Evolutionary conservation across 2,113 vertebrate species (phyloP).

Genomic region (Sciurus niger): DNA sequence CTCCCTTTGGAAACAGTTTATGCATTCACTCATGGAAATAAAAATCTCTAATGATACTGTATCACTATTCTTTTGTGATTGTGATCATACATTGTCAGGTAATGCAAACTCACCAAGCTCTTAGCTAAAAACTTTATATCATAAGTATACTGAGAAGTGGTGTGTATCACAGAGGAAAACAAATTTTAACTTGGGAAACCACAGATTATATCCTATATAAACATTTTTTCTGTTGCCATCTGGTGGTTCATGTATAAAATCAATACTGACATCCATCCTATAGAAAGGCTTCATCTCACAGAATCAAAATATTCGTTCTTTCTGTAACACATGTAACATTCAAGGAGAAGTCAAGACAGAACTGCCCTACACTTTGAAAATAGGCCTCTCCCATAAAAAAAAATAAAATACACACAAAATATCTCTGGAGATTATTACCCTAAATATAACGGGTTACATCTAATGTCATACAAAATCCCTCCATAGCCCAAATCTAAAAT

Average conservation of each 20-base stretch:
- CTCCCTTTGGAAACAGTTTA: conserved; percentile 33
- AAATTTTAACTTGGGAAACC: conserved; percentile 20
- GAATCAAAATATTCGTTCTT: neutral
- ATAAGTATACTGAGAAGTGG: conserved; percentile 25
- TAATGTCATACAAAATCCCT: neutral
- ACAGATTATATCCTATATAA: conserved; percentile 43
- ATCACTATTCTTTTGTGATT: conserved; percentile 27
- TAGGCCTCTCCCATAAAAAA: neutral
- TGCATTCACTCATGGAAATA: neutral
- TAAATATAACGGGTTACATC: neutral
- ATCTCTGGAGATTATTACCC: neutral
- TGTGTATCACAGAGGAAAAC: neutral
- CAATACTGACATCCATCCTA: neutral
- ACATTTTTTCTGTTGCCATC: conserved; percentile 80
- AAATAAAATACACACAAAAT: neutral
- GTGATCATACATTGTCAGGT: conserved; percentile 36
- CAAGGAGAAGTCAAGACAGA: neutral
- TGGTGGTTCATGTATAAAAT: conserved; percentile 76
- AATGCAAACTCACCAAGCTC: conserved; percentile 37
- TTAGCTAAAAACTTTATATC: neutral
- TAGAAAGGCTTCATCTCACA: neutral
- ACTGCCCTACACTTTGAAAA: conserved; percentile 45
- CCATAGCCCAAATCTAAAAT: neutral
- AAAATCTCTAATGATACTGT: conserved; percentile 10
- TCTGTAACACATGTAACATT: neutral